Conservation (phyloP, 2,113 vertebrate species). For the Anthoscopus minutus region DNA sequence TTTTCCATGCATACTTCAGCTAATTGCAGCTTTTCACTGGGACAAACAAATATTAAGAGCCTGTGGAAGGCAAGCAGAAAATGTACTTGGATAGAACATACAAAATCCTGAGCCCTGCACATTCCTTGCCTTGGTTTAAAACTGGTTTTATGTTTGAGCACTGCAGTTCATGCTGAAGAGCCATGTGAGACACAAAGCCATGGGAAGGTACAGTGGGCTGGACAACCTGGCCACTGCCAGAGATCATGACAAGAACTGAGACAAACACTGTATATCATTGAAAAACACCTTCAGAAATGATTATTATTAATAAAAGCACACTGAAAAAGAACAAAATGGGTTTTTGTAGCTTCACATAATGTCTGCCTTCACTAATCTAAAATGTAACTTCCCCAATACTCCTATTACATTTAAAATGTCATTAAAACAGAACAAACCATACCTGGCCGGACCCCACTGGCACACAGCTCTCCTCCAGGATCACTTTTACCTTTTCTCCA, state of each 20-base stretch:
- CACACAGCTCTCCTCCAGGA: neutral
- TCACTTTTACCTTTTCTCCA: conserved; percentile 66
- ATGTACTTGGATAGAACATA: neutral
- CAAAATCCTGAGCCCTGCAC: neutral
- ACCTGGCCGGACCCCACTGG: conserved; percentile 67
- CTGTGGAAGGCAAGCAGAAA: neutral
- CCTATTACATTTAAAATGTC: neutral
- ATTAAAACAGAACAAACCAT: neutral
- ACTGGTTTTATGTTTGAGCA: neutral
- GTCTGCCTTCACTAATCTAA: neutral
- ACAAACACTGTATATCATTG: neutral
- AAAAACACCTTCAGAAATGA: neutral
- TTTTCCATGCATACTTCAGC: neutral
- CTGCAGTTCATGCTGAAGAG: neutral
- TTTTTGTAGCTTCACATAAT: neutral
- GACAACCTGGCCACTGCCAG: neutral
- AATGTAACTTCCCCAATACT: neutral
- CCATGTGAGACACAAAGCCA: neutral
- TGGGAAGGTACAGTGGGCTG: neutral
- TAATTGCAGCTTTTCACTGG: neutral
- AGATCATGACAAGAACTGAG: neutral
- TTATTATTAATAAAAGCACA: neutral
- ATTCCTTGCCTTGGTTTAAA: neutral
- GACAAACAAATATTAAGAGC: conserved; percentile 1
- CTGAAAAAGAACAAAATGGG: neutral